Conservation (phyloP, 2,888 invertebrate genomes). For the Laspeyria flexula region DNA sequence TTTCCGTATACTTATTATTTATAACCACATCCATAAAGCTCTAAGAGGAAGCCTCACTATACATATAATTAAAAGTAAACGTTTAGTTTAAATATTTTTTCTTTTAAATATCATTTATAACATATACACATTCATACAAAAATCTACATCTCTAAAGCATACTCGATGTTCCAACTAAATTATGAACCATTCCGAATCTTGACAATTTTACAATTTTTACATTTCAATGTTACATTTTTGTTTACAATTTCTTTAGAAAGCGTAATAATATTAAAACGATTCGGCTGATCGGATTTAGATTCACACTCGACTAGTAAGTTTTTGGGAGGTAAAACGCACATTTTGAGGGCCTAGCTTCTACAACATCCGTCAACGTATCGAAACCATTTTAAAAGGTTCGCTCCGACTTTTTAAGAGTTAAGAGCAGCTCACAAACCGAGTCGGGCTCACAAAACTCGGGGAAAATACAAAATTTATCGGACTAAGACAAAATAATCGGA, state of each 20-base stretch:
- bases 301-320: conserved; percentile 78
- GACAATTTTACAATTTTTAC: conserved; percentile 53
- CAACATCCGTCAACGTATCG: conserved; percentile 6
- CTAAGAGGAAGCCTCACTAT: conserved; percentile 85
- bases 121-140: conserved; percentile 82
- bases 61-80: conserved; percentile 74
- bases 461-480: too few relatives aligned
- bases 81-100: conserved; percentile 55
- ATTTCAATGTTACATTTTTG: conserved; percentile 42
- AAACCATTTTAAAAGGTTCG: background rate
- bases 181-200: conserved; percentile 53
- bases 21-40: conserved; percentile 82
- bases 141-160: conserved; percentile 74
- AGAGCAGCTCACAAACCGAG: background rate
- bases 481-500: too few relatives aligned
- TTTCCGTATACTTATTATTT: conserved; percentile 78
- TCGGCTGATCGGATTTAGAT: conserved; percentile 66
- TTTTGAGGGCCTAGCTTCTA: conserved; percentile 22
- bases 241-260: conserved; percentile 56
- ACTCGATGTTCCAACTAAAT: conserved; percentile 73
- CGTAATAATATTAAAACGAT: conserved; percentile 53
- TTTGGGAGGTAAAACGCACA: conserved; percentile 55
- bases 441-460: too few relatives aligned
- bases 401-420: background rate
- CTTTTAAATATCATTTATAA: conserved; percentile 77